Percentiles rank a stretch among this genome's conserved stretches.
Conservation (phyloP, 37 sponge, comb jelly and placozoan genomes). For the Crambe crambe region DNA sequence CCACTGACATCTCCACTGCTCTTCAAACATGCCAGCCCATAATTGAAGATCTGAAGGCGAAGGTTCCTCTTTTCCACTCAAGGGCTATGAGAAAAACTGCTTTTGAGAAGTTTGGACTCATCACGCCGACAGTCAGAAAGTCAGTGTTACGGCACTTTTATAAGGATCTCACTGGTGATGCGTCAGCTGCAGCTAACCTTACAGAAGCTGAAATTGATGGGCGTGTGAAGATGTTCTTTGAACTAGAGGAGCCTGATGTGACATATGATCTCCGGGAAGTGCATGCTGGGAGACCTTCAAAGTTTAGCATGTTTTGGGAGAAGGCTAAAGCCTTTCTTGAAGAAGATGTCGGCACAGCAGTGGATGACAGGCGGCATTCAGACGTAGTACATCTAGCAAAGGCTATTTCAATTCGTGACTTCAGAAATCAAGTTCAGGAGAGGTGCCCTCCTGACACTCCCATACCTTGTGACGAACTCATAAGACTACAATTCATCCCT, state of each 20-base stretch:
- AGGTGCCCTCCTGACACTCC: too few species aligned
- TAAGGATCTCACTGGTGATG: slow-evolving; percentile 26
- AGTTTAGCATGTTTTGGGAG: slow-evolving; percentile 18
- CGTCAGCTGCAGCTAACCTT: background rate
- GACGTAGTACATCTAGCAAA: slow-evolving; percentile 25
- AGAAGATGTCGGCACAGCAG: slow-evolving; percentile 41
- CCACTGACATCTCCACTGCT: too few species aligned
- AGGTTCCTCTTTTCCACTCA: too few species aligned
- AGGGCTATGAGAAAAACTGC: slow-evolving; percentile 33
- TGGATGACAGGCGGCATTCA: slow-evolving; percentile 43
- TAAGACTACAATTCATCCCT: too few species aligned
- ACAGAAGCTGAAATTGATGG: slow-evolving; percentile 11
- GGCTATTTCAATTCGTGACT: too few species aligned
- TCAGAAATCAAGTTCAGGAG: too few species aligned
- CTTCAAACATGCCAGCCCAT: too few species aligned
- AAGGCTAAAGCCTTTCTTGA: slow-evolving; percentile 32
- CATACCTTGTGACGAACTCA: too few species aligned
- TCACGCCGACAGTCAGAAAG: slow-evolving; percentile 11
- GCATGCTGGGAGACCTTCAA: slow-evolving; percentile 2
- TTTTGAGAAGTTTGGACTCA: slow-evolving; percentile 43
- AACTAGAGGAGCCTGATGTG: slow-evolving; percentile 38
- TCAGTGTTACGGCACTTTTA: slow-evolving; percentile 18
- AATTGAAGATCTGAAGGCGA: too few species aligned
- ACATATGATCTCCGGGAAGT: slow-evolving; percentile 24
- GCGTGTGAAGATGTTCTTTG: slow-evolving; percentile 22